Conservation (phyloP, 1,140 invertebrate species). For the Potamilus streckersoni region DNA sequence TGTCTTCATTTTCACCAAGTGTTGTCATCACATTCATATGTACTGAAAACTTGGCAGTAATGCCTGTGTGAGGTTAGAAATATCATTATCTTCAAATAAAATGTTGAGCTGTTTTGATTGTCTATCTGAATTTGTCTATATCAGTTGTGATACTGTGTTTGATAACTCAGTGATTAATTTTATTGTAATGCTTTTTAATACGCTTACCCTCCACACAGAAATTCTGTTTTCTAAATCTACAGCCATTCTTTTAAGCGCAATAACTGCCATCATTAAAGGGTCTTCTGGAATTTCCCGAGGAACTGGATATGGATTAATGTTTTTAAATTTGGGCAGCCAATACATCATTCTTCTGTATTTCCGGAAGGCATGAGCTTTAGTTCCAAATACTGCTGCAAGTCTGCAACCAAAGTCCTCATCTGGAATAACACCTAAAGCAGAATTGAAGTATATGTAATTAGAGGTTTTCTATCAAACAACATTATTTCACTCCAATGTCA, state of each 20-base stretch:
- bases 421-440: slow-evolving; percentile 82
- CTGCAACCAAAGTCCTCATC: slow-evolving; percentile 88
- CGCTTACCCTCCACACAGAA: slow-evolving; percentile 76
- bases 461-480: background rate
- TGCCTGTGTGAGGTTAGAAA: too few species aligned
- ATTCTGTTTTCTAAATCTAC: slow-evolving; percentile 83
- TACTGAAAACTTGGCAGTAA: too few species aligned
- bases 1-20: too few species aligned
- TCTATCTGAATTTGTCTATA: background rate
- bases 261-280: slow-evolving; percentile 80
- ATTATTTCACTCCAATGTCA: too few species aligned
- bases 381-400: slow-evolving; percentile 87
- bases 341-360: slow-evolving; percentile 95
- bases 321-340: slow-evolving; percentile 98
- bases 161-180: background rate
- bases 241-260: slow-evolving; percentile 88
- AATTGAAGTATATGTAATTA: background rate
- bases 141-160: background rate
- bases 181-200: background rate
- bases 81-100: background rate
- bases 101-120: background rate
- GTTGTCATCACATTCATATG: too few species aligned
- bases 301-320: slow-evolving; percentile 89
- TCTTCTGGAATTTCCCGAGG: slow-evolving; percentile 74
- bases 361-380: slow-evolving; percentile 79